These are phyloP conservation scores for Trinorchestia longiramus DNA, from an alignment of 1,140 invertebrate species.

Conservation along the genomic window DNA sequence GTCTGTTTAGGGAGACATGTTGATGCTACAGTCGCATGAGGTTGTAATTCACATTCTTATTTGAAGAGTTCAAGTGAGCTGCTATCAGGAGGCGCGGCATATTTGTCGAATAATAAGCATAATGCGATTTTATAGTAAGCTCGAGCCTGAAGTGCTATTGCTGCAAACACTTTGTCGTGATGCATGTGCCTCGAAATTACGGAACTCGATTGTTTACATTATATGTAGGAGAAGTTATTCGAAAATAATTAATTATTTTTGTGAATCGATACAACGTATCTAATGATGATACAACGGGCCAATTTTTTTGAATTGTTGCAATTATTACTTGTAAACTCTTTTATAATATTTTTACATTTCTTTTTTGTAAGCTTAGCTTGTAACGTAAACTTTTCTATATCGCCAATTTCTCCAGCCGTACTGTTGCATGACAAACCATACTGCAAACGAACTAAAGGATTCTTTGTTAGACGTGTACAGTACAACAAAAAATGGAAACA, in stretches of 20 bases:
- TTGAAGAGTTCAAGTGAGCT: neutral
- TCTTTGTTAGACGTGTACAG: neutral
- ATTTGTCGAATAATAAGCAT: neutral
- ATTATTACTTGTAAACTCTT: neutral
- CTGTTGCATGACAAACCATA: too few relatives aligned
- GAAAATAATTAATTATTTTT: neutral
- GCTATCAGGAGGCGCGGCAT: neutral
- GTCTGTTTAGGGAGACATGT: neutral
- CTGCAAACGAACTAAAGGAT: neutral
- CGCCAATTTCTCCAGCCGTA: too few relatives aligned
- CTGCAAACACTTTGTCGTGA: neutral
- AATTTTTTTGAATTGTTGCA: neutral
- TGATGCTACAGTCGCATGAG: neutral
- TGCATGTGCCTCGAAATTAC: neutral
- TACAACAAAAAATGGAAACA: neutral
- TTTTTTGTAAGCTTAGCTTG: neutral
- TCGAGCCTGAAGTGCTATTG: neutral
- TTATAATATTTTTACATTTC: neutral
- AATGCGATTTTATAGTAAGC: neutral
- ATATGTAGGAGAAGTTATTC: neutral
- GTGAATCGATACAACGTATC: neutral
- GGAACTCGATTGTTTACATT: neutral
- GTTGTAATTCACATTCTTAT: neutral
- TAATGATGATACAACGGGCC: neutral
- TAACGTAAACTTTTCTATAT: neutral